Conservation (phyloP, 2,888 invertebrate genomes). For the Onthophagus sagittarius region DNA sequence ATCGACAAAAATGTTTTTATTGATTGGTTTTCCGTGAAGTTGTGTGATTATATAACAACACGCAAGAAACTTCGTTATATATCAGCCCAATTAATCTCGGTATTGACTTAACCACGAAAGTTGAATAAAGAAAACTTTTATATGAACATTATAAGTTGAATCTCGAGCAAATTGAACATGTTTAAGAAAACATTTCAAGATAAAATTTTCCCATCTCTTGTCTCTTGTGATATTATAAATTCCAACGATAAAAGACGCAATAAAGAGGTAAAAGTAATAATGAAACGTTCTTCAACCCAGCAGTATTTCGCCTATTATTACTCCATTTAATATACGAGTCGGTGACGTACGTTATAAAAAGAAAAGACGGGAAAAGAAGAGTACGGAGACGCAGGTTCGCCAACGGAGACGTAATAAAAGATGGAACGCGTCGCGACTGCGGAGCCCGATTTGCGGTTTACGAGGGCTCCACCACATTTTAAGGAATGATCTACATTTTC, state of each 20-base stretch:
- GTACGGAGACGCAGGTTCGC: background rate
- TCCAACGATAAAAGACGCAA: background rate
- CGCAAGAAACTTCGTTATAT: background rate
- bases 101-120: background rate
- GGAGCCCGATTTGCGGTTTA: slow-evolving; percentile 1
- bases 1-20: too few relatives aligned
- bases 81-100: background rate
- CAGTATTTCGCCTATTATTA: background rate
- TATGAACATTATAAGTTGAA: background rate
- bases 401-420: slow-evolving; percentile 7
- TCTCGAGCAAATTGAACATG: too few relatives aligned
- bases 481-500: slow-evolving; percentile 13
- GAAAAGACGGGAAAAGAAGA: slow-evolving; percentile 5
- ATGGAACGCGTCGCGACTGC: background rate
- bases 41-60: background rate
- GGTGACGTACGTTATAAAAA: slow-evolving; percentile 1
- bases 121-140: background rate
- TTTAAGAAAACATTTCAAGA: too few relatives aligned
- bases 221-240: too few relatives aligned
- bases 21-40: too few relatives aligned
- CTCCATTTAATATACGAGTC: slow-evolving; percentile 8
- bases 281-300: background rate
- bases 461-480: slow-evolving; percentile 4
- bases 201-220: too few relatives aligned
- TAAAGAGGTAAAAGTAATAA: background rate